Conservation (phyloP, 2,888 invertebrate genomes). For the Tortricodes alternella region DNA sequence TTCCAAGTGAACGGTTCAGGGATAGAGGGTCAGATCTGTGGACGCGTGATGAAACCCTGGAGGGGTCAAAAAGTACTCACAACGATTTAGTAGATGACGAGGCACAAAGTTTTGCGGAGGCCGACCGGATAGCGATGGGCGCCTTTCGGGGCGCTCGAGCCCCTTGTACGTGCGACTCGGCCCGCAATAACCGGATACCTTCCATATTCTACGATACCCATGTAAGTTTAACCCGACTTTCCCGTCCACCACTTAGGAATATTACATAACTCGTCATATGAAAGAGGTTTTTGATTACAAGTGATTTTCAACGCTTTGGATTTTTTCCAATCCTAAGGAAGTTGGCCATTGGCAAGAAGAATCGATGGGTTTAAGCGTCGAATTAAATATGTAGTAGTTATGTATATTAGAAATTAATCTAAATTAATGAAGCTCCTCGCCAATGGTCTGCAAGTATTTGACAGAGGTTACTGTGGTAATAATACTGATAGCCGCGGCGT, state of each 20-base stretch:
- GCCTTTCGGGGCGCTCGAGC: slow-evolving; percentile 54
- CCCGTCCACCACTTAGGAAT: slow-evolving; percentile 10
- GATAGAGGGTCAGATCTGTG: slow-evolving; percentile 65
- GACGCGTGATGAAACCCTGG: slow-evolving; percentile 61
- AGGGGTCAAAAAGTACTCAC: slow-evolving; percentile 60
- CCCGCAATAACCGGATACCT: slow-evolving; percentile 61
- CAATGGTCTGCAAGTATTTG: too few relatives aligned
- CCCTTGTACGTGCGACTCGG: slow-evolving; percentile 67
- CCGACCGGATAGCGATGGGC: slow-evolving; percentile 62
- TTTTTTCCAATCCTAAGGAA: too few relatives aligned
- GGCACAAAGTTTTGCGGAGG: slow-evolving; percentile 64
- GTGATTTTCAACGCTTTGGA: not conserved
- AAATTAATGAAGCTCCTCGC: too few relatives aligned
- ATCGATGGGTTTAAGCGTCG: too few relatives aligned
- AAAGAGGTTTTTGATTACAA: not conserved
- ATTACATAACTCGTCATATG: too few relatives aligned
- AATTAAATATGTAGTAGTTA: too few relatives aligned
- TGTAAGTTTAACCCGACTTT: slow-evolving; percentile 52
- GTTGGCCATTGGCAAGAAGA: too few relatives aligned
- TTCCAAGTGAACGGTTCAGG: slow-evolving; percentile 70
- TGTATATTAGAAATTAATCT: too few relatives aligned
- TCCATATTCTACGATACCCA: slow-evolving; percentile 74
- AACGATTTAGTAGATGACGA: slow-evolving; percentile 66
- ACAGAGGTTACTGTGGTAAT: too few relatives aligned
- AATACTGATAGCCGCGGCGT: too few relatives aligned